Base-by-base conservation (phyloP, 2,888 invertebrate species). In the Drosophila falleni region DNA sequence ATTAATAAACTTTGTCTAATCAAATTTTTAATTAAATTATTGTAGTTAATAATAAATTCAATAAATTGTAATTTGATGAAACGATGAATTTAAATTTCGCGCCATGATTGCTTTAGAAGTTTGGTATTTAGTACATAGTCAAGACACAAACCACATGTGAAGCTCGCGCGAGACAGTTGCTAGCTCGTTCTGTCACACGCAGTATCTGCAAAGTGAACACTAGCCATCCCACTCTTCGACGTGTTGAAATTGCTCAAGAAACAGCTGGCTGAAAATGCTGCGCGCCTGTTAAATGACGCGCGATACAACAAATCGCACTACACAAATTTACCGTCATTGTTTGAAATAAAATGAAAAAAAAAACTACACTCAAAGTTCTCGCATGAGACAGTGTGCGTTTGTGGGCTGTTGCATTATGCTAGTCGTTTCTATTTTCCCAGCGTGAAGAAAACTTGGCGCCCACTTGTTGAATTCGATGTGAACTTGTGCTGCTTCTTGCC, bases 221-320 rank as follows among this genome's bases (percentile, higher is more conserved):
- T 66, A 51, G 63, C 4, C 49, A 5, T 59, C 56, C 49, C 49
- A 55, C 68, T 81, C 70, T 49, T 9, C 16, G 39, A 51, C 61
- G 41, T 41, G 50, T 58, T n/a, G 8, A 78, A 81, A 86, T 65
- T 77, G n/a, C 37, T 44, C 16, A 39, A 1, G 41, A 74, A 44
- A 6, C 33, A 46, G 44, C 44, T 44, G 4, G 2, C 44, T 56
- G 13, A 56, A 81, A 77, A 55, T 67, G 61, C 89, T 91, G 91
- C 0, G 68, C 51, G 64, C 92, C 92, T 92, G 89, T 71, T 87
- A 90, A 81, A 85, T 91, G 92, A 92, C 92, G 92, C 92, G 92
- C 92, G 92, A 89, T 87, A 89, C 74, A 87, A 86, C 87, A 88
- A 82, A 82, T 82, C 89, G 87, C 84, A 86, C 89, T 83, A 74